phyloP scores from a whole-genome alignment of 2,113 vertebrate genomes.

The Percopsis transmontana region DNA sequence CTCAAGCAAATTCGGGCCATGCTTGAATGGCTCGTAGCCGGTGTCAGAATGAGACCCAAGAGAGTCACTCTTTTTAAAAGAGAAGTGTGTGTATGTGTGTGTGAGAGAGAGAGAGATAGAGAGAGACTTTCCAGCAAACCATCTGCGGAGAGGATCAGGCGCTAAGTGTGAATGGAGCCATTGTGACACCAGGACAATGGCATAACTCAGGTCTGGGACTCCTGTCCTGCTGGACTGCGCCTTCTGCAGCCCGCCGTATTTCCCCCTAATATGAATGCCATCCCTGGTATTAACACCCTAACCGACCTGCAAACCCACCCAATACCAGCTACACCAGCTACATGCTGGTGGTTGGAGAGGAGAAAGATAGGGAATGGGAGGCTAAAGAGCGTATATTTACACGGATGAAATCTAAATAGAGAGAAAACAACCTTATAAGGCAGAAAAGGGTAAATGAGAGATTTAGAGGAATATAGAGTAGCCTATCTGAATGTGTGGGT shows the following conservation, averaged over 20 bases:
- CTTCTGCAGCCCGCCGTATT: background rate
- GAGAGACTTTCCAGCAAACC: constrained; percentile 59
- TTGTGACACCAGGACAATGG: constrained; percentile 74
- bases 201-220: constrained; percentile 65
- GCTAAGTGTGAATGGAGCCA: constrained; percentile 64
- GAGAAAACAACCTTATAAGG: background rate
- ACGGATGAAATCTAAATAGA: background rate
- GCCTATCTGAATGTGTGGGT: constrained; percentile 10
- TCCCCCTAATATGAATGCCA: background rate
- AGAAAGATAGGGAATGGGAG: background rate
- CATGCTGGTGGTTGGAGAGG: background rate
- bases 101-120: constrained; percentile 20
- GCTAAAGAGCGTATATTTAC: background rate
- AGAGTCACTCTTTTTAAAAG: background rate
- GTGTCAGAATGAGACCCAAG: constrained; percentile 36
- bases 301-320: background rate
- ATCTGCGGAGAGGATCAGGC: constrained; percentile 68
- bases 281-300: background rate
- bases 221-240: constrained; percentile 37
- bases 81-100: constrained; percentile 26
- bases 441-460: constrained; percentile 24
- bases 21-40: background rate
- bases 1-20: background rate
- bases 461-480: constrained; percentile 59
- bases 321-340: too few species aligned